A percentile compares a stretch with the other conserved stretches of the same genome.
Conservation (phyloP, 1,140 invertebrate genomes). For the Parapsyche elsis region DNA sequence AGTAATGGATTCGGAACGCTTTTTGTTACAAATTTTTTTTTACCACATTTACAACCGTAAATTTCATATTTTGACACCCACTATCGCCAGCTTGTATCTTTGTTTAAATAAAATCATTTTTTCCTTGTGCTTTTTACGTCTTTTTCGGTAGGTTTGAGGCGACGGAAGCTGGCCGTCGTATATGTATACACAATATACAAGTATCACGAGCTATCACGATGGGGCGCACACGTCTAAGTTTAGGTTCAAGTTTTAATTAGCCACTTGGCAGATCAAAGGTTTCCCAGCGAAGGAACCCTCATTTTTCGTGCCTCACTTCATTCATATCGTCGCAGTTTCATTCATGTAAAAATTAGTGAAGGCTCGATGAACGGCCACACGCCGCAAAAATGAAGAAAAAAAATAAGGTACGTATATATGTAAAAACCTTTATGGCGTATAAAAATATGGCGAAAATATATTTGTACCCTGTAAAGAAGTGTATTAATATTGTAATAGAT, state of each 20-base stretch:
- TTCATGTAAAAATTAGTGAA: constrained; percentile 7
- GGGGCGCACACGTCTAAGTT: neutral
- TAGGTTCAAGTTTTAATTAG: constrained; percentile 1
- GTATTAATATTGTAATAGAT: too few species aligned
- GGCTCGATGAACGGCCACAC: neutral
- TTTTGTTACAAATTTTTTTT: neutral
- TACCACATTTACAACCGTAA: neutral
- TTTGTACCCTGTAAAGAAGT: too few species aligned
- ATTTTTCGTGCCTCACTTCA: constrained; percentile 10
- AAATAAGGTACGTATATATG: too few species aligned
- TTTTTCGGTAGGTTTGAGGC: neutral
- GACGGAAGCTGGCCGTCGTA: neutral
- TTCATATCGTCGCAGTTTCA: neutral
- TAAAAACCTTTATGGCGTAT: too few species aligned
- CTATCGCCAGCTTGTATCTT: neutral
- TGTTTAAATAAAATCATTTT: neutral
- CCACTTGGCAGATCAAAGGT: constrained; percentile 10
- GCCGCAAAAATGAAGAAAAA: too few species aligned
- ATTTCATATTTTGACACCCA: neutral
- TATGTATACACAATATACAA: too few species aligned
- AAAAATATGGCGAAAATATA: too few species aligned
- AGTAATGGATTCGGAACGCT: neutral
- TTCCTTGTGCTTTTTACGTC: neutral
- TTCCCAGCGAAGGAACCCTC: neutral
- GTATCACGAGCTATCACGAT: too few species aligned